These are phyloP conservation scores for Microhierax caerulescens DNA, from an alignment of 2,797 vertebrate species.

Conservation along the genomic window DNA sequence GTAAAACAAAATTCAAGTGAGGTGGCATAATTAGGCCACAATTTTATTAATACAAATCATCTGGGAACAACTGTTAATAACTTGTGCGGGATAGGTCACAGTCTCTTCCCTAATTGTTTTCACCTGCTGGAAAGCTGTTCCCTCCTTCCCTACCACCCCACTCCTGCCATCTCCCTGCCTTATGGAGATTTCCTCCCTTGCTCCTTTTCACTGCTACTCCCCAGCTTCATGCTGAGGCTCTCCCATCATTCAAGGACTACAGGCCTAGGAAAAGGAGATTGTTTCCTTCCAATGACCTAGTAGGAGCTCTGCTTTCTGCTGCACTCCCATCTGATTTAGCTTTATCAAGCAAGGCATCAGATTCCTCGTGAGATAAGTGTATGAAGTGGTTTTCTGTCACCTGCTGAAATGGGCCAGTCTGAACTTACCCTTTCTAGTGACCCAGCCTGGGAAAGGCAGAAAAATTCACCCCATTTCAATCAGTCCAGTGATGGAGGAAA, in stretches of 20 bases:
- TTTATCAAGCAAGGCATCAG: background rate
- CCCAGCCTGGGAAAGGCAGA: background rate
- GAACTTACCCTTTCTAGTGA: background rate
- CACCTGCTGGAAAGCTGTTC: background rate
- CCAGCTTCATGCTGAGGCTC: background rate
- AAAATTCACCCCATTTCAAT: background rate
- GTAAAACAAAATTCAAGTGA: slow-evolving; percentile 7
- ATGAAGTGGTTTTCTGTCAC: background rate
- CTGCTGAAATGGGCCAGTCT: background rate
- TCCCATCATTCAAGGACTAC: background rate
- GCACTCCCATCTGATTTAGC: background rate
- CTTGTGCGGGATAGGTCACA: slow-evolving; percentile 9
- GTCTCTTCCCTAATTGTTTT: slow-evolving; percentile 5
- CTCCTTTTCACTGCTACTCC: background rate
- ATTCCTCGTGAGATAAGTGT: background rate
- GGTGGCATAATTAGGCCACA: slow-evolving; percentile 40
- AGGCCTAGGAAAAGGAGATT: background rate
- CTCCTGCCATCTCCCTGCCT: background rate
- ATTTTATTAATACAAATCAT: slow-evolving; percentile 39
- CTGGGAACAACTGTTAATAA: slow-evolving; percentile 33
- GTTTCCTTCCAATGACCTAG: background rate
- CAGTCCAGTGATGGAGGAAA: background rate
- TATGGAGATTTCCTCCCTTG: background rate
- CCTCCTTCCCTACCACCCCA: background rate
- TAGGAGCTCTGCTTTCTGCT: background rate